These are phyloP conservation scores for Lepus oiostolus DNA, from an alignment of 2,797 vertebrate genomes.

Conservation along the genomic window DNA sequence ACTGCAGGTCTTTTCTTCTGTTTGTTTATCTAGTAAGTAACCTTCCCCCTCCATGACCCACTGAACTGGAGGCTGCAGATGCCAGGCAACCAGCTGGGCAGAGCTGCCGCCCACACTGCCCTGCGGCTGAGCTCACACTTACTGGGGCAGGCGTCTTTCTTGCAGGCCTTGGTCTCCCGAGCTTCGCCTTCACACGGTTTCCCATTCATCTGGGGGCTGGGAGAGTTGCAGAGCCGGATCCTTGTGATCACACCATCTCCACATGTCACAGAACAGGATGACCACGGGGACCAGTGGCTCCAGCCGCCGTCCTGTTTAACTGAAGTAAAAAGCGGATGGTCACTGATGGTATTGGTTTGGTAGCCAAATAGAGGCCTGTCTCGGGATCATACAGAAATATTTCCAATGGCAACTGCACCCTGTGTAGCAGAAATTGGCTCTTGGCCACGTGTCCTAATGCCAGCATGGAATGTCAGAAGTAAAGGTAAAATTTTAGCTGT, in stretches of 20 bases:
- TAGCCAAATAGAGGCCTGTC: neutral
- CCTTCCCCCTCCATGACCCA: neutral
- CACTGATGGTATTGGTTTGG: neutral
- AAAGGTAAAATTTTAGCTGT: neutral
- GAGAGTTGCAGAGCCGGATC: conserved; percentile 99
- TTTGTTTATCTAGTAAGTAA: conserved; percentile 59
- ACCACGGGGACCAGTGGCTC: conserved; percentile 99
- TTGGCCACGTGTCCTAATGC: neutral
- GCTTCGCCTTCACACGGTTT: conserved; percentile 95
- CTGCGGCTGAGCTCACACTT: conserved; percentile 80
- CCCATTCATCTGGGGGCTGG: conserved; percentile 98
- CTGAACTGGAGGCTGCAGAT: neutral
- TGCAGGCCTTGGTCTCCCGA: conserved; percentile 95
- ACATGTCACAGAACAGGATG: conserved; percentile 98
- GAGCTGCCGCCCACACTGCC: neutral
- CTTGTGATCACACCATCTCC: conserved; percentile 96
- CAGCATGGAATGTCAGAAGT: neutral
- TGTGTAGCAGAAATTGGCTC: neutral
- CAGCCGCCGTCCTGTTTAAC: conserved; percentile 99
- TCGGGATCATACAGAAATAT: neutral
- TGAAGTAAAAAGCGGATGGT: conserved; percentile 83
- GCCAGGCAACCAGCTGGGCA: neutral
- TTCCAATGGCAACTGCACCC: neutral
- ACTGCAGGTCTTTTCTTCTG: neutral
- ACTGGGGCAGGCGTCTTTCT: conserved; percentile 95